Conservation (phyloP, 30 jellyfish, hydroid and myxozoan species). For the Nemopilema nomurai region DNA sequence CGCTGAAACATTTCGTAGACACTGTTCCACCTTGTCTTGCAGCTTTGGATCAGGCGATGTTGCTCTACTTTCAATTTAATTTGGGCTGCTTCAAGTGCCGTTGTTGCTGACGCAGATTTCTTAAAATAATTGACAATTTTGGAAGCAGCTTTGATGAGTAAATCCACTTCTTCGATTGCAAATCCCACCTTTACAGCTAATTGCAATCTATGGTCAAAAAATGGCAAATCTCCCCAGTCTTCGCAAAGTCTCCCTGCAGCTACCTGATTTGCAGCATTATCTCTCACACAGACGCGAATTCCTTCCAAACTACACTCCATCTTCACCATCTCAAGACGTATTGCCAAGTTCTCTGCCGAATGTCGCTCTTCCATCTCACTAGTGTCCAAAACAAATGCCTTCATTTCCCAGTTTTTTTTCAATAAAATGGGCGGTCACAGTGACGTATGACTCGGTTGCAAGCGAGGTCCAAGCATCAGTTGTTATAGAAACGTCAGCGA, state of each 20-base stretch:
- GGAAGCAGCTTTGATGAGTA: not conserved
- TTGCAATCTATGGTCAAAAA: slow-evolving; percentile 54
- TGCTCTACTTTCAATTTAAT: slow-evolving; percentile 16
- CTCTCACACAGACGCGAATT: slow-evolving; percentile 42
- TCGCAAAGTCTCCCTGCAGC: slow-evolving; percentile 59
- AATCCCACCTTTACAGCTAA: slow-evolving; percentile 60
- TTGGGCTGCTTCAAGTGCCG: slow-evolving; percentile 41
- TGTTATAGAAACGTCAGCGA: slow-evolving; percentile 47
- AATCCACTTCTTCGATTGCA: slow-evolving; percentile 35
- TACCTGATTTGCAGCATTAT: slow-evolving; percentile 48
- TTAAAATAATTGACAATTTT: slow-evolving; percentile 30
- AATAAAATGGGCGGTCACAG: slow-evolving; percentile 61
- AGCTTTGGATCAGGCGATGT: slow-evolving; percentile 45
- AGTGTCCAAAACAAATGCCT: slow-evolving; percentile 45
- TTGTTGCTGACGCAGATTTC: slow-evolving; percentile 30
- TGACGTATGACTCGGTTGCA: slow-evolving; percentile 54
- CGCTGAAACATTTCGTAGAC: slow-evolving; percentile 49
- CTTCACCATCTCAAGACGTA: slow-evolving; percentile 15
- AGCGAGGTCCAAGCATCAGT: slow-evolving; percentile 66
- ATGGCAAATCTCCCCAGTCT: slow-evolving; percentile 56
- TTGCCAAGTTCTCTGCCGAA: slow-evolving; percentile 55
- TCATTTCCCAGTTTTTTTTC: slow-evolving; percentile 46
- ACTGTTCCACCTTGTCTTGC: slow-evolving; percentile 68
- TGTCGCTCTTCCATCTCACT: slow-evolving; percentile 42
- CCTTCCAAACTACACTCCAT: slow-evolving; percentile 53